A percentile compares a stretch with the other conserved stretches of the same genome.
phyloP scores from a whole-genome alignment of 2,797 vertebrate species.

The Coendou prehensilis region DNA sequence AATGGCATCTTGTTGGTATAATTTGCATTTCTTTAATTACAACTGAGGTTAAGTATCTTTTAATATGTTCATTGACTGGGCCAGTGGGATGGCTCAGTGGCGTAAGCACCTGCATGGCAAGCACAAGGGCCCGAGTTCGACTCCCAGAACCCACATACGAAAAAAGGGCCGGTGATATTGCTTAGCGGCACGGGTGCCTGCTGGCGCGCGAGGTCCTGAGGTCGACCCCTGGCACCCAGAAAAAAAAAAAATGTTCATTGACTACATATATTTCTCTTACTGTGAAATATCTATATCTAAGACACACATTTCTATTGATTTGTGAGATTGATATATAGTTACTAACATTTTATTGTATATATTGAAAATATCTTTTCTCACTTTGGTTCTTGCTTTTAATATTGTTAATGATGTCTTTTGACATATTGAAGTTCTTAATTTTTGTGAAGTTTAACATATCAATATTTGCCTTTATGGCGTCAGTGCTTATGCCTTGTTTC shows the following conservation, averaged over 20 bases:
- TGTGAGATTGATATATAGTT: background rate
- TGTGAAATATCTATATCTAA: background rate
- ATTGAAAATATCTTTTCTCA: slow-evolving; percentile 51
- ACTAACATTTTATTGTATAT: slow-evolving; percentile 24
- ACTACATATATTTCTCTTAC: background rate
- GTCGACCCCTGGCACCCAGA: too few relatives aligned
- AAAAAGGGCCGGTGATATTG: too few relatives aligned
- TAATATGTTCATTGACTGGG: background rate
- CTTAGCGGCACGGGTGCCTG: too few relatives aligned
- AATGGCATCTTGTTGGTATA: background rate
- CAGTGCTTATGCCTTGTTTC: background rate
- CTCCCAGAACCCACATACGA: too few relatives aligned
- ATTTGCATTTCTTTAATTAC: slow-evolving; percentile 38
- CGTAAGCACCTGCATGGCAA: too few relatives aligned
- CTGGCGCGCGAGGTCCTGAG: too few relatives aligned
- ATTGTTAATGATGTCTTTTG: background rate
- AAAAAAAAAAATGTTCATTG: background rate
- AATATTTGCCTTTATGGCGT: background rate
- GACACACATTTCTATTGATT: slow-evolving; percentile 10
- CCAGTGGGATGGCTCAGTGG: too few relatives aligned
- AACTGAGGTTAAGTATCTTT: slow-evolving; percentile 13
- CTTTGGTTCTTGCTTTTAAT: slow-evolving; percentile 40
- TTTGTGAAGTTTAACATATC: slow-evolving; percentile 17
- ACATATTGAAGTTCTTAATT: background rate
- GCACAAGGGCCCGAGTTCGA: too few relatives aligned